These are phyloP conservation scores for Listronotus oregonensis DNA, from an alignment of 1,140 invertebrate species.

Conservation along the genomic window DNA sequence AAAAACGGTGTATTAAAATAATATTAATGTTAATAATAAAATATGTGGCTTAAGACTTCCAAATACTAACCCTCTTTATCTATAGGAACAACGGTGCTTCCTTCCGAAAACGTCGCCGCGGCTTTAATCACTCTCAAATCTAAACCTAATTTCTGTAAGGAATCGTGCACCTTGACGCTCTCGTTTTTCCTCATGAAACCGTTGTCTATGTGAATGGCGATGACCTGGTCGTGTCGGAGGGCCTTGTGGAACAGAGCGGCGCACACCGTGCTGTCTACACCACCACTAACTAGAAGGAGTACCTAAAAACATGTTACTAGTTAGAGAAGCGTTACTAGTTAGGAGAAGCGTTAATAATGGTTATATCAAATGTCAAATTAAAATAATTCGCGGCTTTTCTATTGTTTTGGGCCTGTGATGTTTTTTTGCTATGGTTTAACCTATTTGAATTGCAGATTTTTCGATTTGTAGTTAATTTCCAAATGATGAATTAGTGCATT, in stretches of 20 bases:
- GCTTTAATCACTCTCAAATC: slow-evolving; percentile 74
- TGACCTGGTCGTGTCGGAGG: slow-evolving; percentile 86
- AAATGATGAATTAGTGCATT: too few relatives aligned
- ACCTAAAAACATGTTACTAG: slow-evolving; percentile 57
- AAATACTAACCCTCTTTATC: slow-evolving; percentile 59
- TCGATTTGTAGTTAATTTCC: too few relatives aligned
- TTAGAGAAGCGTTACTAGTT: slow-evolving; percentile 67
- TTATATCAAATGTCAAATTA: too few relatives aligned
- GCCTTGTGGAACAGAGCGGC: slow-evolving; percentile 92
- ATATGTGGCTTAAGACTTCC: too few relatives aligned
- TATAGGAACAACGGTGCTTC: slow-evolving; percentile 75
- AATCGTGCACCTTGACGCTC: slow-evolving; percentile 69
- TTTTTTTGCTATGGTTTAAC: too few relatives aligned
- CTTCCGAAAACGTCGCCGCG: slow-evolving; percentile 54
- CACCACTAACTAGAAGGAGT: slow-evolving; percentile 91
- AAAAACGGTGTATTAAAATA: too few relatives aligned
- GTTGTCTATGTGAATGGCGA: slow-evolving; percentile 98
- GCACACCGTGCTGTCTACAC: slow-evolving; percentile 98
- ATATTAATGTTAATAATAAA: too few relatives aligned
- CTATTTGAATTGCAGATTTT: too few relatives aligned
- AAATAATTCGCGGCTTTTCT: too few relatives aligned
- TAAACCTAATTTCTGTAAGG: slow-evolving; percentile 71
- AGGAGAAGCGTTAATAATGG: too few relatives aligned
- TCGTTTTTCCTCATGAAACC: slow-evolving; percentile 98
- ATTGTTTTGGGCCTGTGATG: too few relatives aligned